Base-by-base conservation (phyloP, 2,888 invertebrate species). In the Apamea anceps region DNA sequence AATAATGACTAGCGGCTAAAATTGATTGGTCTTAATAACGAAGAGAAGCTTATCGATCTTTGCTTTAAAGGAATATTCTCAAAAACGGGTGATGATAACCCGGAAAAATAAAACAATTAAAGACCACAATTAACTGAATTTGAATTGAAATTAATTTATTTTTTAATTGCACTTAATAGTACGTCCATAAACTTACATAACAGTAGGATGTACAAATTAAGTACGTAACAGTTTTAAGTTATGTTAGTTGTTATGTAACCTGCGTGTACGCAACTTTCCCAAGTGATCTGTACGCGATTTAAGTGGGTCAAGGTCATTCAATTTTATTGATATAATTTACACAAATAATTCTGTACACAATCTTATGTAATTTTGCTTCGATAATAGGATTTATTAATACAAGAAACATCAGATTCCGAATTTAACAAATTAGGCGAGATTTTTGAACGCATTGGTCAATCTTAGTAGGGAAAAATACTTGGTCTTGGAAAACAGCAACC, bases 251-350 rank as follows among this genome's bases (percentile, higher is more conserved):
- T 80, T 87, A 87, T 28, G 63, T 75, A 85, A 85, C 66, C 66
- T 87, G 87, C 77, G 87, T 85, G 32, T 80, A 54, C 85, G 81
- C 85, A 85, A 87, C 87, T 84, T 84, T 80, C 74, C 73, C 37
- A 77, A 85, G 72, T 80, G 48, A 80, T 65, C 65, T 45, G 83
- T 84, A 82, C 73, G 84, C 70, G 8, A 76, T 68, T 66, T 77
- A 92, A 85, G 86, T 93, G 83, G 93, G 93, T 93, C 93, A 93
- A 93, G 92, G 92, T 93, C 93, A 92, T 90, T 89, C 77, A 68
- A 73, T 71, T 48, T 45, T 71, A 71, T 68, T 81, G 3, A 84
- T 72, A 48, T 79, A 82, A 86, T 70, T 78, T 80, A 62, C 37
- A 72, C 51, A 45, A 15, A 65, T 54, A 72, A 45, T 42, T 60